These are phyloP conservation scores for Genyomyrus donnyi DNA, from an alignment of 2,113 vertebrate species.

Conservation along the genomic window DNA sequence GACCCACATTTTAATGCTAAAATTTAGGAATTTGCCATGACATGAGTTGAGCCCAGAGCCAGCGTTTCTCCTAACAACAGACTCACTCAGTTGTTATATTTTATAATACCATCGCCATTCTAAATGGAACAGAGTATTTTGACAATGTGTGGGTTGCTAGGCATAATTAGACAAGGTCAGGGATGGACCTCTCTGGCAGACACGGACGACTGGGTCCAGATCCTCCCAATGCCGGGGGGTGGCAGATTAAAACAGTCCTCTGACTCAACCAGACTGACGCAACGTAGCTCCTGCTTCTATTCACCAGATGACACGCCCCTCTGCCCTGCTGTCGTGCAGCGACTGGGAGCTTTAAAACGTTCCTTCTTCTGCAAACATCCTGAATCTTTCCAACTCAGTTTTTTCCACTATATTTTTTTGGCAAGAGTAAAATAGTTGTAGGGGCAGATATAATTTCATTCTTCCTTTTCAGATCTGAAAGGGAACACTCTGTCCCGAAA, in stretches of 20 bases:
- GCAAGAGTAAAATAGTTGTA: not conserved
- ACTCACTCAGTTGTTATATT: not conserved
- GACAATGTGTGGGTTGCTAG: not conserved
- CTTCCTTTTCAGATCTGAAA: not conserved
- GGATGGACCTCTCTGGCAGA: not conserved
- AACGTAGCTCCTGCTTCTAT: not conserved
- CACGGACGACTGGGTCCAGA: not conserved
- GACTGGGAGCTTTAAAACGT: not conserved
- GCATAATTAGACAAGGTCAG: not conserved
- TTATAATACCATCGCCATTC: not conserved
- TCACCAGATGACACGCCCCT: not conserved
- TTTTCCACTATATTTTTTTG: not conserved
- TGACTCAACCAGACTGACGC: conserved; percentile 9
- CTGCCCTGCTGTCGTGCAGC: not conserved
- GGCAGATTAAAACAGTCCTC: not conserved
- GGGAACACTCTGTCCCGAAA: not conserved
- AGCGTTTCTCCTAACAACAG: not conserved
- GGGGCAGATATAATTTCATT: not conserved
- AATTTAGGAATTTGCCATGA: not conserved
- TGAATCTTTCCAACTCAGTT: not conserved
- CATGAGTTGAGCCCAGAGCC: not conserved
- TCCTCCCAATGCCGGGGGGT: not conserved
- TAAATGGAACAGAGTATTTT: not conserved
- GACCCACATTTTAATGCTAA: not conserved
- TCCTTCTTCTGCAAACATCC: not conserved